phyloP scores from a whole-genome alignment of 2,797 vertebrate genomes.

The Pogonophryne albipinna region DNA sequence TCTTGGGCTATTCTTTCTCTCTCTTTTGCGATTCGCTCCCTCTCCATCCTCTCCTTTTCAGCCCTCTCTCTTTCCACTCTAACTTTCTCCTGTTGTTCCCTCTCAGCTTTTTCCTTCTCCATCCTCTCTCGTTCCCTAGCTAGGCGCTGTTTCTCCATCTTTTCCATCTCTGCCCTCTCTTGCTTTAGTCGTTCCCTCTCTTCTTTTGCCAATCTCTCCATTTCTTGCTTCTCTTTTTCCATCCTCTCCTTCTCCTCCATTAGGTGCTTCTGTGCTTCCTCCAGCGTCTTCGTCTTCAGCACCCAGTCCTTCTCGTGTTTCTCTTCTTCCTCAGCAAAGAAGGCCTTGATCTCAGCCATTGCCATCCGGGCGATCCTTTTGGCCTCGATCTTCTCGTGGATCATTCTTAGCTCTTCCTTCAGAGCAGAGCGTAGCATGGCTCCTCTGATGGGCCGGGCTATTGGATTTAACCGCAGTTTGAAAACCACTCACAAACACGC shows the following conservation, averaged over 20 bases:
- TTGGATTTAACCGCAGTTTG: not conserved
- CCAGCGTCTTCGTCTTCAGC: conserved; percentile 57
- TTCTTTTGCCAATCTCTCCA: not conserved
- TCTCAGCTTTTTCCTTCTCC: conserved; percentile 32
- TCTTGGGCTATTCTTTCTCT: not conserved
- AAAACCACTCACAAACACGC: not conserved
- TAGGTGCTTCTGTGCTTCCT: conserved; percentile 62
- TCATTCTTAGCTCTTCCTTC: conserved; percentile 88
- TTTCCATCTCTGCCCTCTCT: not conserved
- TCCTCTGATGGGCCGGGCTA: conserved; percentile 67
- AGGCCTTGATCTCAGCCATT: conserved; percentile 80
- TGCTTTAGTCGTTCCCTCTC: conserved; percentile 2
- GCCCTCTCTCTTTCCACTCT: conserved; percentile 4
- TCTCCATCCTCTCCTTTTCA: conserved; percentile 26
- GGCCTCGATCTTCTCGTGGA: conserved; percentile 87
- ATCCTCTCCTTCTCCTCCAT: conserved; percentile 52
- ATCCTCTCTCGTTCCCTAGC: not conserved
- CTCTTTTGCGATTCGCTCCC: conserved; percentile 3
- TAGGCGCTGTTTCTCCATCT: conserved; percentile 13
- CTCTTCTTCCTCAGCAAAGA: conserved; percentile 83
- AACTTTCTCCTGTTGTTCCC: conserved; percentile 11
- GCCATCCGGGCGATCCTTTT: conserved; percentile 87
- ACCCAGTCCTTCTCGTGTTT: conserved; percentile 67
- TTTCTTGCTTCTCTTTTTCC: not conserved
- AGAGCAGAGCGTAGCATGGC: conserved; percentile 85